Evolutionary conservation across 2,797 vertebrate genomes (phyloP), one percentile per base, ranked within the genome.

Genomic region (Neopelma chrysocephalum): DNA sequence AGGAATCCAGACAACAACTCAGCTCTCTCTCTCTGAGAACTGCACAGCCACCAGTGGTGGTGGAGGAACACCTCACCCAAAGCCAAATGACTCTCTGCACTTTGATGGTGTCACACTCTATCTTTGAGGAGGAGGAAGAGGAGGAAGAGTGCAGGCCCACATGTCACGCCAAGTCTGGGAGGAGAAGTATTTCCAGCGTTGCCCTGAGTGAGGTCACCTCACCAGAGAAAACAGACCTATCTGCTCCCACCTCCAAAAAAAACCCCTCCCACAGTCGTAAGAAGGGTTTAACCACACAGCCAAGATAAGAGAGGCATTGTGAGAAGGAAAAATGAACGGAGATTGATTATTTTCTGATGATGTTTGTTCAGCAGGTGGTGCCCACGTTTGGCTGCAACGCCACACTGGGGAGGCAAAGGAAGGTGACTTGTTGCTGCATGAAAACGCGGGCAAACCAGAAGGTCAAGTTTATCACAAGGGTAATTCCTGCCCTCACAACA

Each of bases 311-410:
- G 34, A 75, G 69, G 43, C 3, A 4, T 31, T 86, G 58, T 62
- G 32, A 76, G 36, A 64, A 62, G 54, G 60, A 77, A 80, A 94
- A 87, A 71, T 15, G 10, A 53, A 61, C 0, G 1, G 25, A 71
- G 48, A 90, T 84, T 70, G 91, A 94, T 60, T 22, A 82, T 76
- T 82, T 94, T 70, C 83, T 70, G 21, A 73, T 68, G 38, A 22
- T 0, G 6, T 95, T 97, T 96, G 81, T 47, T 94, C 69, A 91
- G 77, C 66, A 91, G 93, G 96, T 53, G 77, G 91, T 90, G 82
- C 56, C 94, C 42, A 47, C 1, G 1, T 68, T 89, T 78, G 29
- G 31, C 70, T 72, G 60, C 51, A 42, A 58, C 10, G 21, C 76
- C 80, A 85, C 15, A 9, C 48, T 2, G 3, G 48, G 15, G 60